Evolutionary conservation across 2,888 invertebrate genomes (phyloP).

Genomic region (Steinernema hermaphroditum): DNA sequence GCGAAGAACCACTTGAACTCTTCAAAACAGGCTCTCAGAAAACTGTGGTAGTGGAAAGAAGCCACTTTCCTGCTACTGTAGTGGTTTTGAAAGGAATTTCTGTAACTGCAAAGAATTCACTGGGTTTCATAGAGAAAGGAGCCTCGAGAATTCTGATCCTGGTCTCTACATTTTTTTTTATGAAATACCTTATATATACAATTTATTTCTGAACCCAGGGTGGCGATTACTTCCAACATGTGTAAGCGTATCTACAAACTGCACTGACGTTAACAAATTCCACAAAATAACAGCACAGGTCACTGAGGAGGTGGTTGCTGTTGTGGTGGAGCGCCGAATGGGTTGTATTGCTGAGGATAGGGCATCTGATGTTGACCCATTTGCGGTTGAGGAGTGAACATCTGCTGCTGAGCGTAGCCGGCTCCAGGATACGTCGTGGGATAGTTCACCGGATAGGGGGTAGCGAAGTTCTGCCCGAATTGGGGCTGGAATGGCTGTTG

Average conservation of each 20-base stretch:
- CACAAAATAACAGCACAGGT: not conserved
- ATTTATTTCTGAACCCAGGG: too few species aligned
- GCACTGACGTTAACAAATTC: not conserved
- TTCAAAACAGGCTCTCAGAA: too few species aligned
- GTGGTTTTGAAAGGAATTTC: too few species aligned
- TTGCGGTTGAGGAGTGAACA: constrained; percentile 38
- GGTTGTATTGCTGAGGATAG: constrained; percentile 46
- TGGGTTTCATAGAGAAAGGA: too few species aligned
- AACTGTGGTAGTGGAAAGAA: too few species aligned
- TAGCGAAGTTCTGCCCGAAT: constrained; percentile 32
- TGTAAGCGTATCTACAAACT: constrained; percentile 14
- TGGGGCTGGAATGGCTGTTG: constrained; percentile 37
- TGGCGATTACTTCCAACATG: too few species aligned
- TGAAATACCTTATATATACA: too few species aligned
- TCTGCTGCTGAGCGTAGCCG: constrained; percentile 39
- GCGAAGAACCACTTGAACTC: too few species aligned
- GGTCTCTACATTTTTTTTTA: too few species aligned
- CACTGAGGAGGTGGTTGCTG: constrained; percentile 17
- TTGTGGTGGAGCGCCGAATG: constrained; percentile 38
- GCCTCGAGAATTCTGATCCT: too few species aligned
- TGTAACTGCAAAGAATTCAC: too few species aligned
- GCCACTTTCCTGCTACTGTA: too few species aligned
- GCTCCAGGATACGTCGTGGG: constrained; percentile 42
- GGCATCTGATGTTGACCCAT: constrained; percentile 39
- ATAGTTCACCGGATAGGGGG: constrained; percentile 39